Base-by-base conservation (phyloP, 2,113 vertebrate genomes). In the Laticauda laticaudata region DNA sequence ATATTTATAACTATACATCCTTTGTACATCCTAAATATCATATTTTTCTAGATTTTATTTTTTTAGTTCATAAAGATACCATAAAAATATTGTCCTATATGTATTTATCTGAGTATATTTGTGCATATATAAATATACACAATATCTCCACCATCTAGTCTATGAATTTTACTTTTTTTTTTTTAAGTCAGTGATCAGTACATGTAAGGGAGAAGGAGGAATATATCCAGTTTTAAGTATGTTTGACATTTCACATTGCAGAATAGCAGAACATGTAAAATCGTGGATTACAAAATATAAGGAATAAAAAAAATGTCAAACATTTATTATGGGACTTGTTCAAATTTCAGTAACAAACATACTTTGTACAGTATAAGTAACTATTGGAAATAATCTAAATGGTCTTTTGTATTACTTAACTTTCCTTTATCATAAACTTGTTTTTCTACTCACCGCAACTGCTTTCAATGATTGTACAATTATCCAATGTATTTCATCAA, bases 401-500 rank as follows among this genome's bases (percentile, higher is more conserved):
- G 43, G 24, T 64, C 14, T 48, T 51, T 57, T 90, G 24, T 64
- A 15, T 64, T 64, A 64, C 43, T 9, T 15, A 90, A 23, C 91
- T 53, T 0, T 54, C 29, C 53, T 86, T 90, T 86, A 87, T 20
- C 87, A 87, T 75, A 93, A 94, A 55, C n/a, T 88, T 64, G 2
- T 23, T 93, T 81, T 55, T 57, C 75, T 85, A 98, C 99, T 98
- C 95, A 99, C 99, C 56, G 99, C 99, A 57, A 99, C 99, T 0
- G 99, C 99, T 96, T 99, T 99, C 95, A 99, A 98, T 0, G 99
- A 99, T 96, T 99, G 99, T 94, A 99, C 99, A 88, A 99, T 98
- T 59, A 99, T 98, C 99, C 99, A 99, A 96, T 99, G 98, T 96
- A 99, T 99, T 97, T 99, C 99, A 94, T 99, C 99, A 54, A 99